phyloP scores from a whole-genome alignment of 2,797 vertebrate species.

The Antrozous pallidus region DNA sequence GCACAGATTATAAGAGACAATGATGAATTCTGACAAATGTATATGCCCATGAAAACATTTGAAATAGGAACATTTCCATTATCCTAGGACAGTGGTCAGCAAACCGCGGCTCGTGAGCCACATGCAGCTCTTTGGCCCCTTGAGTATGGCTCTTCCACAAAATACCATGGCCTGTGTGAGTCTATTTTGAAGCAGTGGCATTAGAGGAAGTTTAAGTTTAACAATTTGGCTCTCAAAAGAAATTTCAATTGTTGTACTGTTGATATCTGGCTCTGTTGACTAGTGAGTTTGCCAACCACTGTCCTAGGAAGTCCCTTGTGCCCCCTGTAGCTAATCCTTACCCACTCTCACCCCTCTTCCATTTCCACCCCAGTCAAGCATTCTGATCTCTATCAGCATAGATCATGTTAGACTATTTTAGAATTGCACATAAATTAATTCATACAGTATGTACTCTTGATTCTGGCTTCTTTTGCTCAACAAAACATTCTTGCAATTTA shows the following conservation, averaged over 20 bases:
- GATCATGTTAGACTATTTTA: background rate
- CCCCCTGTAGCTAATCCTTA: background rate
- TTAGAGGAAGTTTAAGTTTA: too few species aligned
- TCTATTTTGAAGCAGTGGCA: too few species aligned
- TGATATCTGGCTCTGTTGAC: too few species aligned
- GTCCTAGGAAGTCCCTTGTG: background rate
- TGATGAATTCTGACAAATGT: background rate
- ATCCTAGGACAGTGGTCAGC: too few species aligned
- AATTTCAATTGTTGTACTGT: too few species aligned
- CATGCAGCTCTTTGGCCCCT: too few species aligned
- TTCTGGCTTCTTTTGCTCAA: constrained; percentile 17
- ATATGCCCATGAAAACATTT: background rate
- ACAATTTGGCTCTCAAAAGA: too few species aligned
- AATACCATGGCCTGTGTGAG: too few species aligned
- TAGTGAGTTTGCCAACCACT: too few species aligned
- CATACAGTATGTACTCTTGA: background rate
- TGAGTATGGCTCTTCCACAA: too few species aligned
- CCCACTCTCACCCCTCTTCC: background rate
- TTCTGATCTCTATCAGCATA: background rate
- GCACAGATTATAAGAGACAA: background rate
- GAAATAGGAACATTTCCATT: background rate
- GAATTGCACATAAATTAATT: background rate
- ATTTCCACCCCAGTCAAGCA: background rate
- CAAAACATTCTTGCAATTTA: background rate
- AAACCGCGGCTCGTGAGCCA: too few species aligned